Evolutionary conservation across 2,113 vertebrate genomes (phyloP).

Genomic region (Diadophis punctatus): DNA sequence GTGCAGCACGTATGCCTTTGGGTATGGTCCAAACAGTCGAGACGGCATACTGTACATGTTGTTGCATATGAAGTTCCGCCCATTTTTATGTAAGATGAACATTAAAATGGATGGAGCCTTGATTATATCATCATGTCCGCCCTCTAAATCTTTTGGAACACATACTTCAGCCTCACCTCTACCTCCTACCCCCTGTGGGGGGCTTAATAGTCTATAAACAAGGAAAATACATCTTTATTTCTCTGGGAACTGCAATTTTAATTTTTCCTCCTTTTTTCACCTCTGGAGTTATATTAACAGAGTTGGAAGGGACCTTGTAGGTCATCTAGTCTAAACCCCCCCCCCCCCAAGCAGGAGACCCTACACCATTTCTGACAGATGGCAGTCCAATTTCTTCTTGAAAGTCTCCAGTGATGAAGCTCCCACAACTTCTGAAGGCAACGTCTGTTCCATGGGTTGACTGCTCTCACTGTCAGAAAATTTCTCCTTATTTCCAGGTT

Average conservation of each 20-base stretch:
- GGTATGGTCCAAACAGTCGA: not conserved
- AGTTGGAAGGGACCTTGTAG: not conserved
- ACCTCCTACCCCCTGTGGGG: not conserved
- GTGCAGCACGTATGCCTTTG: not conserved
- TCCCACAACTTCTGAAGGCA: too few relatives aligned
- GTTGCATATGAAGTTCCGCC: not conserved
- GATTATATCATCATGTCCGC: not conserved
- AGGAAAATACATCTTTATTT: not conserved
- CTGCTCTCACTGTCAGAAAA: too few relatives aligned
- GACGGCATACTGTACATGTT: not conserved
- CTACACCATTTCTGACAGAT: not conserved
- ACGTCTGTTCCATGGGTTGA: too few relatives aligned
- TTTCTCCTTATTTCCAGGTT: too few relatives aligned
- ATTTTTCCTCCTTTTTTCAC: not conserved
- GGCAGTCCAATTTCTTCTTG: not conserved
- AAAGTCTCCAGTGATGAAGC: too few relatives aligned
- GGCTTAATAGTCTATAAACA: not conserved
- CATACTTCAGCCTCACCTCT: not conserved
- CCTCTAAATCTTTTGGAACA: not conserved
- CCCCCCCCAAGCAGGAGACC: not conserved
- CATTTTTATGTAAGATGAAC: not conserved
- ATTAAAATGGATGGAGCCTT: not conserved
- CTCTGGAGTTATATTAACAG: not conserved
- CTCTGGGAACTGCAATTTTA: not conserved
- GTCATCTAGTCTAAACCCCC: not conserved